Base-by-base conservation (phyloP, 2,888 invertebrate genomes). In the Schizotus pectinicornis region DNA sequence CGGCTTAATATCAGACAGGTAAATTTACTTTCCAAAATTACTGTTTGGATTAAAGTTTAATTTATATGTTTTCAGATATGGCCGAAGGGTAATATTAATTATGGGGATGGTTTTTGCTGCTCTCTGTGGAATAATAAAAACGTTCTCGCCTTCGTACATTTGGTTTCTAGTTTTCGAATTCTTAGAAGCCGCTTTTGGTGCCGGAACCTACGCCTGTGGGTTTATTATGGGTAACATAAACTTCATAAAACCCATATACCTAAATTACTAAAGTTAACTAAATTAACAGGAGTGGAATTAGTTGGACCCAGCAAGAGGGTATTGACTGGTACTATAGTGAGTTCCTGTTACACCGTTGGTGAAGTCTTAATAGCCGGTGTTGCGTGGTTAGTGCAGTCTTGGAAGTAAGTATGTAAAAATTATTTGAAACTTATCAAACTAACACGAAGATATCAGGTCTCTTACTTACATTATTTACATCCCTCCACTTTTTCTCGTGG, bases 291-390 rank as follows among this genome's bases (percentile, higher is more conserved):
- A 31, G 83, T 92, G 64, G 93, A 94, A 76, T 83, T 92, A 78
- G 88, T 92, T 22, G 90, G 90, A 0, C 89, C 89, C 7, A 84
- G 85, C 59, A 85, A 87, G 47, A 83, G 93, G 34, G 88, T 91
- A 12, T 76, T 91, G 35, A 88, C 88, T 3, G 89, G 91, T 59
- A 83, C 89, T 47, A 79, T 91, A 42, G 83, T 90, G 6, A 87
- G 89, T 47, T 83, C 88, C 8, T 88, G 89, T 57, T 87, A 90
- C 70, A 86, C 91, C 0, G 68, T 88, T 32, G 92, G 92, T 0
- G 88, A 89, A 72, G 85, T 89, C 1, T 71, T 85, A 0, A 77
- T 90, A 11, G 88, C 90, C 0, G 74, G 87, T 38, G 77, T 88
- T 30, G 91, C 92, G 56, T 89, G 88, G 82, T 80, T 81, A 62